phyloP scores from a whole-genome alignment of 92 coral and sea anemone species.

The Zoanthus sociatus region DNA sequence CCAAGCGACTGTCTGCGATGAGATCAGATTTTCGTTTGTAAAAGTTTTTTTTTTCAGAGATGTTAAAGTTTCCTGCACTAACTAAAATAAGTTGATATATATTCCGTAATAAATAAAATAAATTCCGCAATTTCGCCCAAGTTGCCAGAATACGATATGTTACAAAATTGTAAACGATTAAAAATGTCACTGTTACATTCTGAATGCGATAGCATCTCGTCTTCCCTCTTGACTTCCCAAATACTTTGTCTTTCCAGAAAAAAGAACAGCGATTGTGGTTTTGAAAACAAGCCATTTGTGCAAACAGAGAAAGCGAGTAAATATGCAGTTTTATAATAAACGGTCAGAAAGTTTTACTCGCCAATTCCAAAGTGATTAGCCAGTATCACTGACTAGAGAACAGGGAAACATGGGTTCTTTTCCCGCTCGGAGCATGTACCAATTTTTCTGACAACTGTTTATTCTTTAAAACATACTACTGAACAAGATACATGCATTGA shows the following conservation, averaged over 20 bases:
- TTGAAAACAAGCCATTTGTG: not conserved
- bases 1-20: constrained; percentile 40
- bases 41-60: constrained; percentile 36
- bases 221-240: not conserved
- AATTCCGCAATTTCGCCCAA: not conserved
- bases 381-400: too few species aligned
- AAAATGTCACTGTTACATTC: not conserved
- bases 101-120: too few species aligned
- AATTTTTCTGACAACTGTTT: too few species aligned
- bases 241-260: constrained; percentile 1
- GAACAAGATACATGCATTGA: too few species aligned
- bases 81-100: constrained; percentile 1
- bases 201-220: not conserved
- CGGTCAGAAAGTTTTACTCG: too few species aligned
- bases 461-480: too few species aligned
- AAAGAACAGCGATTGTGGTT: not conserved
- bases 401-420: too few species aligned
- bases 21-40: constrained; percentile 45
- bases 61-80: constrained; percentile 19
- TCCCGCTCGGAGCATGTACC: too few species aligned
- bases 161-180: not conserved
- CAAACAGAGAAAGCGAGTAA: not conserved
- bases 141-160: constrained; percentile 9
- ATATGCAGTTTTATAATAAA: not conserved
- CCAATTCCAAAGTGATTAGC: too few species aligned